A percentile compares a stretch with the other conserved stretches of the same genome.
phyloP scores from a whole-genome alignment of 1,140 invertebrate species.

The Aphaenogaster ashmeadi region DNA sequence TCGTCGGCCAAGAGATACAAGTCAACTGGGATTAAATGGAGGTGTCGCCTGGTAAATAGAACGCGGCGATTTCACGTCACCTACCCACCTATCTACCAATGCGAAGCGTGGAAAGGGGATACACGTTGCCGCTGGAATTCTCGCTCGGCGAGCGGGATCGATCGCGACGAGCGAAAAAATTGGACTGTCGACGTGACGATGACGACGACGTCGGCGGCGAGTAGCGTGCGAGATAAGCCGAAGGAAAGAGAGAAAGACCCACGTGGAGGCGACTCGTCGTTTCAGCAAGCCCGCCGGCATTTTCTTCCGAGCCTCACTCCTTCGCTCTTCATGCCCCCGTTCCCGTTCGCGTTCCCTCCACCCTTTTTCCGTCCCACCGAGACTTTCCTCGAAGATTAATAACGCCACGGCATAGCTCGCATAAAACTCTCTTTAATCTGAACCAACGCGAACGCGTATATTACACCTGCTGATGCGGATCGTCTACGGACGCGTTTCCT shows the following conservation, averaged over 20 bases:
- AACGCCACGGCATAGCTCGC: slow-evolving; percentile 73
- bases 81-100: neutral
- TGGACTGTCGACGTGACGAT: slow-evolving; percentile 65
- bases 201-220: slow-evolving; percentile 54
- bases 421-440: slow-evolving; percentile 81
- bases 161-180: slow-evolving; percentile 62
- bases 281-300: slow-evolving; percentile 49
- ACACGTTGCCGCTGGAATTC: neutral
- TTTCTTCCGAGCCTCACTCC: slow-evolving; percentile 39
- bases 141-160: neutral
- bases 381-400: slow-evolving; percentile 78
- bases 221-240: slow-evolving; percentile 45
- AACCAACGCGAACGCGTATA: slow-evolving; percentile 75
- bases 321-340: neutral
- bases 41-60: slow-evolving; percentile 44
- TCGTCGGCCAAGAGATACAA: slow-evolving; percentile 33
- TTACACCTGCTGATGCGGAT: slow-evolving; percentile 63
- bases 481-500: slow-evolving; percentile 24
- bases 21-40: slow-evolving; percentile 52
- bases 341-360: neutral
- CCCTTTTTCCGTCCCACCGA: slow-evolving; percentile 24
- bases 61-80: slow-evolving; percentile 28
- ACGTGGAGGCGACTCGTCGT: slow-evolving; percentile 31
- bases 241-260: slow-evolving; percentile 39
- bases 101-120: neutral